A percentile compares a stretch with the other conserved stretches of the same genome.
Evolutionary conservation across 2,797 vertebrate genomes (phyloP).

Genomic region (Buphagus erythrorhynchus): DNA sequence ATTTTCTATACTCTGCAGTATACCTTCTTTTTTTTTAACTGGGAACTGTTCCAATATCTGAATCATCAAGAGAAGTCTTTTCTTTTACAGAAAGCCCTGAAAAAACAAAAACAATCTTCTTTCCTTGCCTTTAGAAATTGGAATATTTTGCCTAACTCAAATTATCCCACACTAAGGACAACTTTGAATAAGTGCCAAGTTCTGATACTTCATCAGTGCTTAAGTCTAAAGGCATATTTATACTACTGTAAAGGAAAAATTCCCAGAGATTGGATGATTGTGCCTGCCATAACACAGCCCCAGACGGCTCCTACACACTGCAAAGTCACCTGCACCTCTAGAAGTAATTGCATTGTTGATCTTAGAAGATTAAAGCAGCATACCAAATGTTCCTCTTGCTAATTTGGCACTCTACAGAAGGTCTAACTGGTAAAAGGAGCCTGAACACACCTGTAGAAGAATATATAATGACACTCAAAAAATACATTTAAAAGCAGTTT

Average conservation of each 20-base stretch:
- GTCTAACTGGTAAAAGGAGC: neutral
- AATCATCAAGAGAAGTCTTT: conserved; percentile 6
- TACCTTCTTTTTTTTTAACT: neutral
- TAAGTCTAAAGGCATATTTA: conserved; percentile 14
- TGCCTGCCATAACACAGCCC: neutral
- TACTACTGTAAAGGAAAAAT: neutral
- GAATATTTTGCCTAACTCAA: conserved; percentile 1
- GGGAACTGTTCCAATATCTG: neutral
- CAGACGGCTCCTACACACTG: neutral
- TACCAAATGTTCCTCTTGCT: neutral
- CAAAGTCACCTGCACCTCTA: neutral
- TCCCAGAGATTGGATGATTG: neutral
- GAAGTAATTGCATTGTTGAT: neutral
- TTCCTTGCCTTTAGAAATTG: neutral
- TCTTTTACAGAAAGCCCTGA: neutral
- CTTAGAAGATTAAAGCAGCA: neutral
- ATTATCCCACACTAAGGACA: neutral
- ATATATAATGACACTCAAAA: neutral
- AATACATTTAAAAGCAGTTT: neutral
- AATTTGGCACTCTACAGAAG: neutral
- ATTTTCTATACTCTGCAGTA: neutral
- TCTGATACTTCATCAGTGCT: neutral
- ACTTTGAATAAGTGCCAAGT: conserved; percentile 13
- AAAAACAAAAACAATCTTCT: conserved; percentile 31
- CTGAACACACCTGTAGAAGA: neutral